These are phyloP conservation scores for Rhipidura dahli DNA, from an alignment of 2,113 vertebrate species.

Conservation along the genomic window DNA sequence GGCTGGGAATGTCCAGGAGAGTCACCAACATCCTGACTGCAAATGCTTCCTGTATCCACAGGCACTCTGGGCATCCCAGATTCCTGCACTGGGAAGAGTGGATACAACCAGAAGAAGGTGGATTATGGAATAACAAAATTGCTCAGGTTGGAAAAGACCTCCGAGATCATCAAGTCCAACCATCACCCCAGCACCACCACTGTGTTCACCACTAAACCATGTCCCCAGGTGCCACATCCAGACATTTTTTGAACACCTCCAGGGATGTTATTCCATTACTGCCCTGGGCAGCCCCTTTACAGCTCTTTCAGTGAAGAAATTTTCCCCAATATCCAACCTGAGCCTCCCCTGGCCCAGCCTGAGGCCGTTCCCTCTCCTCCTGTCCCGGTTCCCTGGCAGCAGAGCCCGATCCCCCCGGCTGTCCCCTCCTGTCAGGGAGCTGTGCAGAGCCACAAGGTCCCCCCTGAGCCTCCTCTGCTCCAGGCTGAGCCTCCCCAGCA, in stretches of 20 bases:
- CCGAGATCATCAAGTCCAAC: too few relatives aligned
- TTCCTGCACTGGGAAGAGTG: not conserved
- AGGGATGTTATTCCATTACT: not conserved
- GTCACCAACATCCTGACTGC: not conserved
- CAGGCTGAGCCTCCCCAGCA: not conserved
- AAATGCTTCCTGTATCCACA: not conserved
- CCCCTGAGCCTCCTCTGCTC: not conserved
- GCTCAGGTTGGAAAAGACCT: not conserved
- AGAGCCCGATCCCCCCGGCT: rapidly evolving
- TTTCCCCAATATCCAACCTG: too few relatives aligned
- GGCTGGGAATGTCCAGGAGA: not conserved
- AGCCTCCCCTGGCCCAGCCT: rapidly evolving
- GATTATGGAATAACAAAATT: not conserved
- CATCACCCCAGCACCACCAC: not conserved
- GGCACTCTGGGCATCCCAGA: not conserved
- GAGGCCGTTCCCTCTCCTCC: not conserved
- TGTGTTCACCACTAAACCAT: not conserved
- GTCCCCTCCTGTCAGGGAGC: not conserved
- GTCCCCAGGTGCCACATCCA: not conserved
- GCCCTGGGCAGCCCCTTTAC: not conserved
- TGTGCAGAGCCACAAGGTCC: not conserved
- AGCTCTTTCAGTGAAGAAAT: not conserved
- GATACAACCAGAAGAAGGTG: rapidly evolving
- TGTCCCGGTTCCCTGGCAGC: not conserved
- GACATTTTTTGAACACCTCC: not conserved